Evolutionary conservation across 2,113 vertebrate genomes (phyloP), one percentile per base, ranked within the genome.

Genomic region (Neolamprologus hecqui): DNA sequence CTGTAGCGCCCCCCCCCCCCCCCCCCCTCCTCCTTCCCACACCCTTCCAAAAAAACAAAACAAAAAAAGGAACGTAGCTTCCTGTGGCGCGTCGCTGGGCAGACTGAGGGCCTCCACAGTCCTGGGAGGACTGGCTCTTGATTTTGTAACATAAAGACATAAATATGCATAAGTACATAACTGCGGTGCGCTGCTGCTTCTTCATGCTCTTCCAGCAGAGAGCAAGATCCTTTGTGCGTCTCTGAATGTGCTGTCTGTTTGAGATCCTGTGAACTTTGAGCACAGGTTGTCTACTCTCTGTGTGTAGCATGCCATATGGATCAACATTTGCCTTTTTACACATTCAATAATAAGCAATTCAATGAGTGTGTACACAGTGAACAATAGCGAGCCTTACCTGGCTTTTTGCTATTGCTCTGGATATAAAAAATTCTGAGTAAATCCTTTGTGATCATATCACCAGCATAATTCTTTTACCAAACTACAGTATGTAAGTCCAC

Each of bases 71-170:
- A 45, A 54, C 45, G n/a, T 60, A 33, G 57, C 93, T 95, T 94
- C 94, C 93, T 91, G 94, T 90, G 75, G 81, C 9, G 88, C 26
- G 75, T 91, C 79, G 85, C 90, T 55, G 84, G 37, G 84, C 49
- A 88, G 89, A 89, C 86, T 5, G 88, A 80, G 33, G 91, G 87
- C 86, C 89, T 87, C 79, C 7, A 47, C 84, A 42, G 42, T 45
- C 53, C 82, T 73, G 53, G 31, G 65, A 89, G 26, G 79, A 80
- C 35, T 21, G 53, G 47, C 55, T 54, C 63, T 51, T 9, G 4
- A 35, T 58, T 82, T 54, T 84, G 37, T 51, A 81, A 60, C 55
- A 47, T 83, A 45, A 28, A 60, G 26, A 14, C 23, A 60, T 58
- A 31, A 68, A n/a, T 84, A 35, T 84, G 70, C 85, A 47, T 80